Evolutionary conservation across 2,113 vertebrate genomes (phyloP).

Genomic region (Ptilorrhoa leucosticta): DNA sequence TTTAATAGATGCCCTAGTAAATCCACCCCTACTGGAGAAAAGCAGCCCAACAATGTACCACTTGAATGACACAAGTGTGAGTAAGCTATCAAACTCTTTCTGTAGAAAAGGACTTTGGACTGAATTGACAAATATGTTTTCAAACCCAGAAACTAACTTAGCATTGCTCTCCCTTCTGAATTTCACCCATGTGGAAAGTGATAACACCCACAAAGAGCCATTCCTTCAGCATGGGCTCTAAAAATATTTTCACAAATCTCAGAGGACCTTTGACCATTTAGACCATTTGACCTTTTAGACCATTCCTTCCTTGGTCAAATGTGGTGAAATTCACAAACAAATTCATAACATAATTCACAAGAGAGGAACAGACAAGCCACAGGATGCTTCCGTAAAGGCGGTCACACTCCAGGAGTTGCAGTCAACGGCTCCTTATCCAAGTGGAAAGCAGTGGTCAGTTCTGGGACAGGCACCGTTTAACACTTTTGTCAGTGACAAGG

Average conservation of each 20-base stretch:
- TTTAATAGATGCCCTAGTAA: neutral
- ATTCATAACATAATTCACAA: neutral
- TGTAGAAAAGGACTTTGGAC: neutral
- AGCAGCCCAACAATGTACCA: neutral
- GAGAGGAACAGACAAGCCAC: neutral
- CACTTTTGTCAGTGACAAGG: neutral
- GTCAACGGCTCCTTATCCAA: neutral
- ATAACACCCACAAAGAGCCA: neutral
- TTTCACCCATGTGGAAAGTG: neutral
- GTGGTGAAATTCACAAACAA: neutral
- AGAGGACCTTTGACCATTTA: neutral
- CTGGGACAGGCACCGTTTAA: accelerated
- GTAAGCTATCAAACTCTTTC: neutral
- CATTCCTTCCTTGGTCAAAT: neutral
- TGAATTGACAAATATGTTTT: neutral
- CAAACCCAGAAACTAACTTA: neutral
- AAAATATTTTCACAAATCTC: neutral
- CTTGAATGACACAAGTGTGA: neutral
- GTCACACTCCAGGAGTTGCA: neutral
- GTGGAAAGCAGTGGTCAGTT: neutral
- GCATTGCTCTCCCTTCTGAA: neutral
- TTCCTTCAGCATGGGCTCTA: neutral
- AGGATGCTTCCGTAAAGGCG: neutral
- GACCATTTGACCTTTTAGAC: neutral
- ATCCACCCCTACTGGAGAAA: neutral